Percentiles rank a stretch among this genome's conserved stretches.
Evolutionary conservation across 2,113 vertebrate genomes (phyloP).

Genomic region (Nanger granti): DNA sequence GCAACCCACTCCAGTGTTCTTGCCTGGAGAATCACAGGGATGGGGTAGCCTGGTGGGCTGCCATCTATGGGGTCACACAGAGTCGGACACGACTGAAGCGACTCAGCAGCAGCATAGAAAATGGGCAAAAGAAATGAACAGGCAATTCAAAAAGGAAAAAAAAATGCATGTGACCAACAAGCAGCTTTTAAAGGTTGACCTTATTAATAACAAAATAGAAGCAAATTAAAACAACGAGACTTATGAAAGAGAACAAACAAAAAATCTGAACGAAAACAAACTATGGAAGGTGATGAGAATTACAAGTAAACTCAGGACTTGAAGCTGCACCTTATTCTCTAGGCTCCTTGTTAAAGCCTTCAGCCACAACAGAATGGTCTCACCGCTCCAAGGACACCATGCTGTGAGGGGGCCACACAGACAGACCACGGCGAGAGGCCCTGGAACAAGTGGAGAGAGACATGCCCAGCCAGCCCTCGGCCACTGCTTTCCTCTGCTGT

Average conservation of each 20-base stretch:
- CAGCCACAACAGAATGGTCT: not conserved
- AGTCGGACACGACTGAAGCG: too few relatives aligned
- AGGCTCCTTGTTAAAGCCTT: not conserved
- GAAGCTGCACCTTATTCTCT: not conserved
- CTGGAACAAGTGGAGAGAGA: not conserved
- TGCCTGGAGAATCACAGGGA: too few relatives aligned
- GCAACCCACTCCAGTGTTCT: too few relatives aligned
- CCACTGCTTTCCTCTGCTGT: not conserved
- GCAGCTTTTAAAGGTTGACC: not conserved
- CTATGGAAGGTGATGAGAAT: not conserved
- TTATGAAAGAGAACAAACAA: not conserved
- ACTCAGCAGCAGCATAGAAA: not conserved
- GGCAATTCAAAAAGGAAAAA: not conserved
- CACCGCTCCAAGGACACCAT: not conserved
- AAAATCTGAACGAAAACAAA: not conserved
- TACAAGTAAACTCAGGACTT: not conserved
- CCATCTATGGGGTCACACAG: too few relatives aligned
- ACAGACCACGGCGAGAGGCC: not conserved
- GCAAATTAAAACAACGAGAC: not conserved
- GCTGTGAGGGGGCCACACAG: not conserved
- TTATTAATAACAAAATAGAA: not conserved
- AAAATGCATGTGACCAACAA: not conserved
- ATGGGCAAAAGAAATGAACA: not conserved
- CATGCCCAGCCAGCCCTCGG: not conserved
- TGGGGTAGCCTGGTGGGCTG: too few relatives aligned